Evolutionary conservation across 2,888 invertebrate species (phyloP).

Genomic region (Latrodectus hesperus): DNA sequence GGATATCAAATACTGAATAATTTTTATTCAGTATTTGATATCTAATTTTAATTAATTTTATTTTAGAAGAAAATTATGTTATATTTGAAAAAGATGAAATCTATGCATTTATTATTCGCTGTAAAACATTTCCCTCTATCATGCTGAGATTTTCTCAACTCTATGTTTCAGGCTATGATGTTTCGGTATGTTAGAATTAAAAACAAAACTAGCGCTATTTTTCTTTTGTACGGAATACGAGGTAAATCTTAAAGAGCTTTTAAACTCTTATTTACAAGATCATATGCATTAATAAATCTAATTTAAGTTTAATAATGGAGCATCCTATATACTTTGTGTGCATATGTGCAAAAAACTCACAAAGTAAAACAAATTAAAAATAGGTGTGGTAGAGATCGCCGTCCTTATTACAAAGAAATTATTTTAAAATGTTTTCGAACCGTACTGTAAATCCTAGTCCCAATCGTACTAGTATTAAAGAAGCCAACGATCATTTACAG

Average conservation of each 20-base stretch:
- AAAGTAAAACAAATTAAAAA: not conserved
- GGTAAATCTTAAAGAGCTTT: not conserved
- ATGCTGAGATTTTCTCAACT: too few species aligned
- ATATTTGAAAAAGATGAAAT: too few species aligned
- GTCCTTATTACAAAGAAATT: not conserved
- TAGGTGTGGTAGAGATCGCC: not conserved
- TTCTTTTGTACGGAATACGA: not conserved
- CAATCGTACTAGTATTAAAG: slow-evolving; percentile 73
- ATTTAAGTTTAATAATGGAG: too few species aligned
- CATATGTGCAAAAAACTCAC: too few species aligned
- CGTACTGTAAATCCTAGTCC: slow-evolving; percentile 68
- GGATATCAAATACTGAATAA: too few species aligned
- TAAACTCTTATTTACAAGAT: not conserved
- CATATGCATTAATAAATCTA: too few species aligned
- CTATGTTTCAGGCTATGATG: not conserved
- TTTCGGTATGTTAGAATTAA: not conserved
- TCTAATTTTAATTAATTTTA: too few species aligned
- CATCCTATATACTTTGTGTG: too few species aligned
- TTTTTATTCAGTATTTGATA: too few species aligned
- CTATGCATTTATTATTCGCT: too few species aligned
- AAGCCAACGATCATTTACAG: slow-evolving; percentile 74
- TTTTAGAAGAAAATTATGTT: too few species aligned
- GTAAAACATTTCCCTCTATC: too few species aligned
- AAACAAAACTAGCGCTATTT: slow-evolving; percentile 1
- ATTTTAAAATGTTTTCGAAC: slow-evolving; percentile 62